Evolutionary conservation across 2,888 invertebrate genomes (phyloP).

Genomic region (Parnassius mnemosyne): DNA sequence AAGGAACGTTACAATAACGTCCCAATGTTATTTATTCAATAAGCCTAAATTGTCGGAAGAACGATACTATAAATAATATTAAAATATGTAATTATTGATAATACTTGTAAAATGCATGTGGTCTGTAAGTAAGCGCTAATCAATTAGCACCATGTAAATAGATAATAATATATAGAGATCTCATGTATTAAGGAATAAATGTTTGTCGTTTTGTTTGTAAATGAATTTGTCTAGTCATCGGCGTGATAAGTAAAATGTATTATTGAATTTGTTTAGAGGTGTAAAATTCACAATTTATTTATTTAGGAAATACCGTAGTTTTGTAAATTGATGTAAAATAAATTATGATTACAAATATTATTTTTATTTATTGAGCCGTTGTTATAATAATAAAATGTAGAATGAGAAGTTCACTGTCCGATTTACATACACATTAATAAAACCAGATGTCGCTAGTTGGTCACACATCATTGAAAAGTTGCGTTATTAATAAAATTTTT

Average conservation of each 20-base stretch:
- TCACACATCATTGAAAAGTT: too few species aligned
- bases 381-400: too few species aligned
- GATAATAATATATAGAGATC: constrained; percentile 2
- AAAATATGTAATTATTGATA: background rate
- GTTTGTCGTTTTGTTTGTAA: constrained; percentile 13
- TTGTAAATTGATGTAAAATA: constrained; percentile 61
- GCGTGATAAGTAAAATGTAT: constrained; percentile 24
- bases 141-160: constrained; percentile 12
- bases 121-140: background rate
- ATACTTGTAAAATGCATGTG: background rate
- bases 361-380: constrained; percentile 22
- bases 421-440: too few species aligned
- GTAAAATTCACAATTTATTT: constrained; percentile 29
- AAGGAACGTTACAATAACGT: too few species aligned
- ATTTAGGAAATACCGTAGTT: constrained; percentile 41
- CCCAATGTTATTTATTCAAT: too few species aligned
- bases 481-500: too few species aligned
- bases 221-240: constrained; percentile 22
- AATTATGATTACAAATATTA: constrained; percentile 30
- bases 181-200: constrained; percentile 14
- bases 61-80: too few species aligned
- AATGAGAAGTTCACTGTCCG: too few species aligned
- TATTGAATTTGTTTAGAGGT: constrained; percentile 22
- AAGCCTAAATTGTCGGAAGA: too few species aligned
- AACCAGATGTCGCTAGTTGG: too few species aligned